Conservation (phyloP, 2,113 vertebrate genomes). For the Oryctolagus cuniculus region mOryCun1.1 NC_091433.1:33366501-33367000, state of each 20-base stretch:
- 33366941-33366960: slow-evolving; percentile 49
- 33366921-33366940: neutral
- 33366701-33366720: too few relatives aligned
- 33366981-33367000: neutral
- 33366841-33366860: neutral
- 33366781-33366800: neutral
- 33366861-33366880: neutral
- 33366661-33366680: neutral
- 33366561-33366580: too few relatives aligned
- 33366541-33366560: too few relatives aligned
- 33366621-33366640: slow-evolving; percentile 3
- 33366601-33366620: slow-evolving; percentile 10
- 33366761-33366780: too few relatives aligned
- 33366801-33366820: slow-evolving; percentile 22
- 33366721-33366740: neutral
- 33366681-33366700: neutral
- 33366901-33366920: slow-evolving; percentile 33
- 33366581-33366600: neutral
- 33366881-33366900: slow-evolving; percentile 16
- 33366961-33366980: slow-evolving; percentile 36
- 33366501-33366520: too few relatives aligned
- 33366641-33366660: neutral
- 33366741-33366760: neutral
- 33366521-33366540: too few relatives aligned
- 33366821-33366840: neutral